A percentile compares a stretch with the other conserved stretches of the same genome.
These are phyloP conservation scores for Diplodus sargus DNA, from an alignment of 2,797 vertebrate genomes.

Conservation along the genomic window DNA sequence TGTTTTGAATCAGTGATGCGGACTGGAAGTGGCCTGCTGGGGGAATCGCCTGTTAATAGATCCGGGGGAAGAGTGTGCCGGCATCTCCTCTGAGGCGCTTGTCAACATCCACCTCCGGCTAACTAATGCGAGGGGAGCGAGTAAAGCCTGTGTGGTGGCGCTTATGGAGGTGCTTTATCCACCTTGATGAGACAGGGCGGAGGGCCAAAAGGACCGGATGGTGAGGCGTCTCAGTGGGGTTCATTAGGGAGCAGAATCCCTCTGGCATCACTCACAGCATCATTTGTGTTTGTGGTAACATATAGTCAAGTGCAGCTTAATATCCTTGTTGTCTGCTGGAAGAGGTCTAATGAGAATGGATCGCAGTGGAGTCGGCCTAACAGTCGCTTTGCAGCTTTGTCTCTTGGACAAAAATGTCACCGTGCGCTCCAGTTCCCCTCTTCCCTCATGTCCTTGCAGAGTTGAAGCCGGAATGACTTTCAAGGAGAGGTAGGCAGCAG, in stretches of 20 bases:
- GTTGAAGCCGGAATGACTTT: slow-evolving; percentile 50
- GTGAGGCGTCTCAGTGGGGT: slow-evolving; percentile 67
- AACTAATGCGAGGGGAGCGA: slow-evolving; percentile 35
- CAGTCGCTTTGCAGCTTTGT: slow-evolving; percentile 16
- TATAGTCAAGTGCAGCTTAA: slow-evolving; percentile 40
- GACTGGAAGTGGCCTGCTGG: slow-evolving; percentile 35
- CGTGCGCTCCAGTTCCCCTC: slow-evolving; percentile 15
- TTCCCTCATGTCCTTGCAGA: slow-evolving; percentile 25
- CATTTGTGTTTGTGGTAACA: slow-evolving; percentile 59
- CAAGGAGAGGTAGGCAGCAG: slow-evolving; percentile 37
- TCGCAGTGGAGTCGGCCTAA: slow-evolving; percentile 39
- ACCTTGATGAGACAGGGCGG: slow-evolving; percentile 47
- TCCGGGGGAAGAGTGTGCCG: slow-evolving; percentile 35
- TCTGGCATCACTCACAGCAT: slow-evolving; percentile 48
- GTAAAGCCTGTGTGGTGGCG: slow-evolving; percentile 10
- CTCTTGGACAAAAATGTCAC: slow-evolving; percentile 14
- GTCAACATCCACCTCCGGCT: slow-evolving; percentile 54
- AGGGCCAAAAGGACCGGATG: slow-evolving; percentile 27
- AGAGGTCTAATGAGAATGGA: slow-evolving; percentile 74
- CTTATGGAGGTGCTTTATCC: slow-evolving; percentile 50
- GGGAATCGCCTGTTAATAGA: slow-evolving; percentile 64
- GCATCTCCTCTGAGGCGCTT: slow-evolving; percentile 54
- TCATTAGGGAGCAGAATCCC: slow-evolving; percentile 69
- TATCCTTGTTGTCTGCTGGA: slow-evolving; percentile 39
- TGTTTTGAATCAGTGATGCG: slow-evolving; percentile 52